phyloP scores from a whole-genome alignment of 1,140 invertebrate species.

The Trachelipus rathkii region DNA sequence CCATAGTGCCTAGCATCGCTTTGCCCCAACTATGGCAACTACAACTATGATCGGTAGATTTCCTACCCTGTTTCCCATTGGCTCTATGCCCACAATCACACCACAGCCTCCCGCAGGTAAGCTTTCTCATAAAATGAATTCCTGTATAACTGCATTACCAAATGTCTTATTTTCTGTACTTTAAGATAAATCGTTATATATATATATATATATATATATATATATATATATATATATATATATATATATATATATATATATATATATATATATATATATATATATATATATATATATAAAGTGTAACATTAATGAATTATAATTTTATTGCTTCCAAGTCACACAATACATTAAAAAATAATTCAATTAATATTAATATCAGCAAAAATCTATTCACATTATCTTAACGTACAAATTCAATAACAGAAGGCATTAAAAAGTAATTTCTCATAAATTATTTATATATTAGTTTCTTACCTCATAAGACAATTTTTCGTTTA shows the following conservation, averaged over 20 bases:
- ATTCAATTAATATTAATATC: too few relatives aligned
- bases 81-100: neutral
- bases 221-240: conserved; percentile 15
- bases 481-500: too few relatives aligned
- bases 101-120: neutral
- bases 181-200: neutral
- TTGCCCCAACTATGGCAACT: neutral
- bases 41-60: conserved; percentile 2
- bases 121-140: neutral
- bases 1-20: neutral
- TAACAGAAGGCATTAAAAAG: too few relatives aligned
- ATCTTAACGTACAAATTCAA: too few relatives aligned
- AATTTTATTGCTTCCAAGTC: too few relatives aligned
- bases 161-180: neutral
- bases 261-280: too few relatives aligned
- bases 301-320: too few relatives aligned
- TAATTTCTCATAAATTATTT: too few relatives aligned
- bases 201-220: conserved; percentile 13
- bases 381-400: too few relatives aligned
- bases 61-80: conserved; percentile 2
- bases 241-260: neutral
- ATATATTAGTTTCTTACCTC: too few relatives aligned
- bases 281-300: too few relatives aligned
- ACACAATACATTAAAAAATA: too few relatives aligned
- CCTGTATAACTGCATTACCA: neutral